A percentile compares a stretch with the other conserved stretches of the same genome.
Conservation (phyloP, 30 jellyfish, hydroid and myxozoan genomes). For the Aurelia coerulea region DNA sequence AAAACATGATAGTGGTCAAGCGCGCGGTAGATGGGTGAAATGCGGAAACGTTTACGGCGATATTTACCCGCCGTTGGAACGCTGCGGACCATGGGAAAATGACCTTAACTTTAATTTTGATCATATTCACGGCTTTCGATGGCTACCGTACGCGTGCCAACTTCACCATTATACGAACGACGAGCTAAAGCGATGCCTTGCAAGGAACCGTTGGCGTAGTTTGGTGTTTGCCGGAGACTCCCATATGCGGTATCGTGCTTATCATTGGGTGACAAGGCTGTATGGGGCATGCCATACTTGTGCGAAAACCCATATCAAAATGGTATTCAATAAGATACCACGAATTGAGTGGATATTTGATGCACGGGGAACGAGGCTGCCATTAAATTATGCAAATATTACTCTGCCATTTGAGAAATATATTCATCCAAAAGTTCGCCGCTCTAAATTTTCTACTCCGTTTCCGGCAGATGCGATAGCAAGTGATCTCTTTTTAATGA, state of each 20-base stretch:
- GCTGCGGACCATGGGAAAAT: slow-evolving; percentile 96
- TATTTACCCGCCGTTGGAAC: slow-evolving; percentile 77
- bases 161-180: slow-evolving; percentile 90
- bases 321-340: slow-evolving; percentile 90
- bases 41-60: slow-evolving; percentile 86
- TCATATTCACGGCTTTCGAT: slow-evolving; percentile 81
- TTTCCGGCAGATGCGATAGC: slow-evolving; percentile 80
- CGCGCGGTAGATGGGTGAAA: slow-evolving; percentile 90
- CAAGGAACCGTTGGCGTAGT: slow-evolving; percentile 81
- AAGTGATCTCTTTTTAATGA: slow-evolving; percentile 72
- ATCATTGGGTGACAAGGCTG: slow-evolving; percentile 96
- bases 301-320: slow-evolving; percentile 92
- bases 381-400: slow-evolving; percentile 74
- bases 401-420: slow-evolving; percentile 87
- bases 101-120: slow-evolving; percentile 82
- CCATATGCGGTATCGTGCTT: slow-evolving; percentile 97
- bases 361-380: slow-evolving; percentile 97
- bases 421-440: slow-evolving; percentile 93
- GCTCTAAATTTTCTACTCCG: slow-evolving; percentile 93
- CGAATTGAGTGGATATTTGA: slow-evolving; percentile 98
- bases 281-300: slow-evolving; percentile 94
- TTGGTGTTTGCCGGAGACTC: slow-evolving; percentile 96
- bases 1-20: slow-evolving; percentile 75
- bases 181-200: slow-evolving; percentile 85
- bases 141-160: slow-evolving; percentile 97